Evolutionary conservation across 2,888 invertebrate genomes (phyloP).

Genomic region (Ophraella communa): DNA sequence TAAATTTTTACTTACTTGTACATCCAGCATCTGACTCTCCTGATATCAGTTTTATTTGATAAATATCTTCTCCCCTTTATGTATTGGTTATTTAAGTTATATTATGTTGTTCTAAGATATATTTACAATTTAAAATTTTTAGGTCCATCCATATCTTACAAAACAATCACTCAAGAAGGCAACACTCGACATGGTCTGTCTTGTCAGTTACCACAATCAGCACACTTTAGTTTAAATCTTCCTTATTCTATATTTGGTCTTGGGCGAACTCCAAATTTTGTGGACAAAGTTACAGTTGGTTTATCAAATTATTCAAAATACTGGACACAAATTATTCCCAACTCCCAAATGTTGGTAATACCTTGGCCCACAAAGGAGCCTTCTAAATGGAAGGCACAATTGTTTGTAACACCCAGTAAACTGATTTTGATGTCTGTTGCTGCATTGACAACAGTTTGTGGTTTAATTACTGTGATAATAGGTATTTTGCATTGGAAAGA

Average conservation of each 20-base stretch:
- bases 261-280: constrained; percentile 97
- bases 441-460: constrained; percentile 85
- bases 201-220: constrained; percentile 89
- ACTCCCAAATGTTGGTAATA: constrained; percentile 96
- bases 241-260: constrained; percentile 96
- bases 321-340: constrained; percentile 95
- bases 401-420: constrained; percentile 95
- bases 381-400: constrained; percentile 83
- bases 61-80: too few relatives aligned
- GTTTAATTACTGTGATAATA: constrained; percentile 84
- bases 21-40: too few relatives aligned
- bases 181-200: constrained; percentile 79
- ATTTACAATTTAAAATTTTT: constrained; percentile 6
- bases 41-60: too few relatives aligned
- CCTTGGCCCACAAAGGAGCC: constrained; percentile 83
- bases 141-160: constrained; percentile 56
- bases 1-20: too few relatives aligned
- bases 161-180: constrained; percentile 83
- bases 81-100: too few relatives aligned
- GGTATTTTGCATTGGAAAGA: constrained; percentile 90
- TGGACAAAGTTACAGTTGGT: constrained; percentile 86
- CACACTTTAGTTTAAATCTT: constrained; percentile 89
- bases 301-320: constrained; percentile 72
- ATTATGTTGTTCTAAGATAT: too few relatives aligned
- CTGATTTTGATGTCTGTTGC: constrained; percentile 90